phyloP scores from a whole-genome alignment of 2,888 invertebrate genomes.

The Onthophagus sagittarius region DNA sequence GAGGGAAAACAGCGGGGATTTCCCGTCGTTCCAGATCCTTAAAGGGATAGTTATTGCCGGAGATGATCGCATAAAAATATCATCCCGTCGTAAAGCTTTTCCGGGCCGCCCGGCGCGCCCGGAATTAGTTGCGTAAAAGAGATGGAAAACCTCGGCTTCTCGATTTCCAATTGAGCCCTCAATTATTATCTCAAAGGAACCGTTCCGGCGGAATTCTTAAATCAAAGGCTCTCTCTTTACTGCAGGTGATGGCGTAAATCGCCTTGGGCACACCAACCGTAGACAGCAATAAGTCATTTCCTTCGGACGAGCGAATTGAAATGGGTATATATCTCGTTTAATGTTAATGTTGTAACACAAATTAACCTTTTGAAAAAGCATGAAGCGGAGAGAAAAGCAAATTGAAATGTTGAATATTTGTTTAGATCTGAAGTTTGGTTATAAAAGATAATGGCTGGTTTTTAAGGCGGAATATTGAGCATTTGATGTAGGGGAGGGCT shows the following conservation, averaged over 20 bases:
- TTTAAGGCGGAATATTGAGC: neutral
- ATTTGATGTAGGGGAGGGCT: neutral
- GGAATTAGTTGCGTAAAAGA: neutral
- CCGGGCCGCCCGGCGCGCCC: neutral
- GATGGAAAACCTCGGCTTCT: neutral
- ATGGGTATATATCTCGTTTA: constrained; percentile 7
- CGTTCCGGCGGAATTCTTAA: neutral
- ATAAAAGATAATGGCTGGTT: neutral
- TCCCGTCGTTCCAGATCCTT: constrained; percentile 40
- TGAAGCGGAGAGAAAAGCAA: neutral
- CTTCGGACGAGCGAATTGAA: constrained; percentile 3
- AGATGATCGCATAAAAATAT: constrained; percentile 43
- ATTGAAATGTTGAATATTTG: neutral
- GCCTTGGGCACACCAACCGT: neutral
- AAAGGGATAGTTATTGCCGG: constrained; percentile 43
- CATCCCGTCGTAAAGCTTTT: constrained; percentile 28
- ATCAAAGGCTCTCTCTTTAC: constrained; percentile 1
- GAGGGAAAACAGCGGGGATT: constrained; percentile 43
- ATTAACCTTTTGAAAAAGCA: too few relatives aligned
- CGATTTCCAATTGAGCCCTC: neutral
- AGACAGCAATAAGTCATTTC: constrained; percentile 7
- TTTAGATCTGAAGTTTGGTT: neutral
- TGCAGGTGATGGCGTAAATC: neutral
- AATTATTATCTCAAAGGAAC: neutral
- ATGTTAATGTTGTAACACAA: neutral